These are phyloP conservation scores for Agapornis roseicollis DNA, from an alignment of 2,113 vertebrate genomes.

Conservation along the genomic window DNA sequence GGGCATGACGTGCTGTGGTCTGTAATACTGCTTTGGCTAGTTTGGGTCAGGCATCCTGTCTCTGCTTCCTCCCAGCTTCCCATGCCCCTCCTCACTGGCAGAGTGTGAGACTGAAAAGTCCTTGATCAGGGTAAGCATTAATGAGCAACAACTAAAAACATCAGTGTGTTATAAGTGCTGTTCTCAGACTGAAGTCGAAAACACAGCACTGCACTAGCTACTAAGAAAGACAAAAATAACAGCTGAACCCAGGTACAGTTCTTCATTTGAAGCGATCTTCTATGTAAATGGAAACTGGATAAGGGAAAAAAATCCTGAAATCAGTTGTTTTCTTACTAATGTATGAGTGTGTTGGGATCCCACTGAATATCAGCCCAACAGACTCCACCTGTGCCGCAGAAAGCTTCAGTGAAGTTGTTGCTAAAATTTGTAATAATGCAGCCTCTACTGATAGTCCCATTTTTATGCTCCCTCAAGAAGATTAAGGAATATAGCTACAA, in stretches of 20 bases:
- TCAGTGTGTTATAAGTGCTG: neutral
- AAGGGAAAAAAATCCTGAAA: neutral
- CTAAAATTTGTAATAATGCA: neutral
- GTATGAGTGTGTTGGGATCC: neutral
- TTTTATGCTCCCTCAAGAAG: neutral
- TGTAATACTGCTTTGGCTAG: neutral
- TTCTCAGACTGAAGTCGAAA: neutral
- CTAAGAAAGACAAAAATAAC: neutral
- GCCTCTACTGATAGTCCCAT: neutral
- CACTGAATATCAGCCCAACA: neutral
- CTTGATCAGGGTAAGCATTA: neutral
- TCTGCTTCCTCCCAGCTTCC: neutral
- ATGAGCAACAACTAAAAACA: neutral
- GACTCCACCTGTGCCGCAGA: neutral
- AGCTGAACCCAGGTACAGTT: neutral
- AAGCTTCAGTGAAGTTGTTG: neutral
- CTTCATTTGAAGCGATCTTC: neutral
- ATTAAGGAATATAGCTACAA: neutral
- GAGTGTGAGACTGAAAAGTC: neutral
- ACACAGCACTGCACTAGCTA: neutral
- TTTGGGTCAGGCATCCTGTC: neutral
- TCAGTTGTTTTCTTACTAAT: neutral
- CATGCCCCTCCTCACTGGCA: neutral
- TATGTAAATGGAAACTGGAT: neutral
- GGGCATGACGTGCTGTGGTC: neutral